Evolutionary conservation across 1,140 invertebrate genomes (phyloP), one percentile per base, ranked within the genome.

Genomic region (Homalodisca vitripennis): DNA sequence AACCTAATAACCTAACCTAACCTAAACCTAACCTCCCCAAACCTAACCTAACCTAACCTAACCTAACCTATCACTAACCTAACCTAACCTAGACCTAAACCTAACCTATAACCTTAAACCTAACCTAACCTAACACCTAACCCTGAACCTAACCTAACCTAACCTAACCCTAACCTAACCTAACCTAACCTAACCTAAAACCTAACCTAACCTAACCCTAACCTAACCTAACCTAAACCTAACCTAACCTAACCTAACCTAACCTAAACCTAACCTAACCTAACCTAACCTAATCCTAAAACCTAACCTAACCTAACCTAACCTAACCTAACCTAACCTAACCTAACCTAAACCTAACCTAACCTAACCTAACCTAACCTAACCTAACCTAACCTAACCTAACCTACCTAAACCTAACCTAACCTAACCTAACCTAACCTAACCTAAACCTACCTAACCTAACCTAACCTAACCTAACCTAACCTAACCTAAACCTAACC

Each of bases 151-250:
- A 70, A 75, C 34, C 48, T 22, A 6, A 22, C 6, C 72, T 74
- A 73, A 77, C 77, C 76, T 74, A 72, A 75, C 76, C 74, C 74
- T 72, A 76, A 77, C 76, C 73, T 75, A 77, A 77, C 76, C 73
- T 72, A 74, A 77, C 75, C 74, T 74, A 76, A 75, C 76, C 70
- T 73, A 74, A 74, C 73, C 75, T 67, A n/a, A n/a, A n/a, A n/a
- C n/a, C n/a, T n/a, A n/a, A n/a, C n/a, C n/a, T n/a, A n/a, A n/a
- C n/a, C n/a, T n/a, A n/a, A n/a, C n/a, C n/a, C n/a, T n/a, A n/a
- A n/a, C n/a, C n/a, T n/a, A n/a, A n/a, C n/a, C n/a, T n/a, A n/a
- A n/a, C n/a, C n/a, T n/a, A n/a, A n/a, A n/a, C n/a, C n/a, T n/a
- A n/a, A n/a, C n/a, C n/a, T n/a, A n/a, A n/a, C n/a, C n/a, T n/a